Evolutionary conservation across 2,888 invertebrate species (phyloP).

Genomic region (Cataglyphis altisquamis): DNA sequence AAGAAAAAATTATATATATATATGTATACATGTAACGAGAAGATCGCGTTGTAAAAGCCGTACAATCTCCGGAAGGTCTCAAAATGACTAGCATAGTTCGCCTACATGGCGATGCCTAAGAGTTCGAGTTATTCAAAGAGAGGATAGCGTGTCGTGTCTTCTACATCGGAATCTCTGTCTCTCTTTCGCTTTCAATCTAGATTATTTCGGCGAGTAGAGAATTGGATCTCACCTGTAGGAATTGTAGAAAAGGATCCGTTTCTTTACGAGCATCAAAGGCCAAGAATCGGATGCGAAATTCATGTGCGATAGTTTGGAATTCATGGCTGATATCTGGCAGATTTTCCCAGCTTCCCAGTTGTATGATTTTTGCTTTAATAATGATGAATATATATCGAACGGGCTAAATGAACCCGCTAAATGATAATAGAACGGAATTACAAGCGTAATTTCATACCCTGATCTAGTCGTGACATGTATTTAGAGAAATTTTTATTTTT

Average conservation of each 20-base stretch:
- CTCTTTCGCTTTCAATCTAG: slow-evolving; percentile 7
- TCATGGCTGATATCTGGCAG: neutral
- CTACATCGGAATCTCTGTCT: neutral
- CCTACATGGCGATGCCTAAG: slow-evolving; percentile 35
- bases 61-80: neutral
- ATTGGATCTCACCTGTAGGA: slow-evolving; percentile 47
- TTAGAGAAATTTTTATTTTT: neutral
- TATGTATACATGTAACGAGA: neutral
- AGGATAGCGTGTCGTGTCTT: neutral
- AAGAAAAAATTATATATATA: neutral
- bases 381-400: neutral
- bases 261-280: slow-evolving; percentile 37
- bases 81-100: slow-evolving; percentile 46
- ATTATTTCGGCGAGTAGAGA: slow-evolving; percentile 30
- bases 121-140: slow-evolving; percentile 44
- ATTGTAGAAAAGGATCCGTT: slow-evolving; percentile 3
- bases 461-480: neutral
- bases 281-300: slow-evolving; percentile 39
- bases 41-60: slow-evolving; percentile 17
- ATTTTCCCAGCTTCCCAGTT: neutral
- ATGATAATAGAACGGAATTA: neutral
- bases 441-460: neutral
- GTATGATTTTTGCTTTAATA: neutral
- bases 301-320: slow-evolving; percentile 17
- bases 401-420: neutral